These are phyloP conservation scores for Neoitamus cyanurus DNA, from an alignment of 2,888 invertebrate genomes.

Conservation along the genomic window DNA sequence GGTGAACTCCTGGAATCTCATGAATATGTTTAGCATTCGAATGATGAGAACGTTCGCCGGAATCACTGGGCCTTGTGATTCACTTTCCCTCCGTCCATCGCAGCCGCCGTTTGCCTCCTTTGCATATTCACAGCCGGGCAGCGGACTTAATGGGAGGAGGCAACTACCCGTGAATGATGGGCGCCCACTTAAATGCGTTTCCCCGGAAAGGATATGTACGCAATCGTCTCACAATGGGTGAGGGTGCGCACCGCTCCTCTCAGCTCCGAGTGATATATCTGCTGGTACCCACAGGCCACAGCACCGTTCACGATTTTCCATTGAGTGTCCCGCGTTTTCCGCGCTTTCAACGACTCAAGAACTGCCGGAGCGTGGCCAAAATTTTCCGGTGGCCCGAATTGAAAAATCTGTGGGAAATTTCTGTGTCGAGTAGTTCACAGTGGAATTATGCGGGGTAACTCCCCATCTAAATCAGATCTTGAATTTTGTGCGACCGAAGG, in stretches of 20 bases:
- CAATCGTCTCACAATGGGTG: background rate
- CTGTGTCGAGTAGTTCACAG: slow-evolving; percentile 4
- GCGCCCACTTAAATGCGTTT: background rate
- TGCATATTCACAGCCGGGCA: slow-evolving; percentile 13
- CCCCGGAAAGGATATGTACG: slow-evolving; percentile 3
- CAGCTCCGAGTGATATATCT: slow-evolving; percentile 25
- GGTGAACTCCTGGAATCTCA: slow-evolving; percentile 35
- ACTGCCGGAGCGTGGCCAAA: slow-evolving; percentile 30
- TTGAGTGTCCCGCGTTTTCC: background rate
- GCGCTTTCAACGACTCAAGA: background rate
- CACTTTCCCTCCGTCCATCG: background rate
- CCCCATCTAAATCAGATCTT: slow-evolving; percentile 6
- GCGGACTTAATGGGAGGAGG: background rate
- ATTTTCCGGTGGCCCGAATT: slow-evolving; percentile 1
- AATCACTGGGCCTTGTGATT: slow-evolving; percentile 39
- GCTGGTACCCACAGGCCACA: slow-evolving; percentile 28
- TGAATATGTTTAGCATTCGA: slow-evolving; percentile 34
- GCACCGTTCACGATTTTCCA: slow-evolving; percentile 10
- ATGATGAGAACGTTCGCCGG: slow-evolving; percentile 25
- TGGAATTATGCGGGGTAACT: background rate
- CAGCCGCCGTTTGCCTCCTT: background rate
- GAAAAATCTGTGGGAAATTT: slow-evolving; percentile 31
- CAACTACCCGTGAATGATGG: slow-evolving; percentile 21
- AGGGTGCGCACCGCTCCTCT: slow-evolving; percentile 3
- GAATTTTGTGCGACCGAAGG: background rate